Evolutionary conservation across 2,888 invertebrate genomes (phyloP), one percentile per base, ranked within the genome.

Genomic region (Drosophila sordidula): DNA sequence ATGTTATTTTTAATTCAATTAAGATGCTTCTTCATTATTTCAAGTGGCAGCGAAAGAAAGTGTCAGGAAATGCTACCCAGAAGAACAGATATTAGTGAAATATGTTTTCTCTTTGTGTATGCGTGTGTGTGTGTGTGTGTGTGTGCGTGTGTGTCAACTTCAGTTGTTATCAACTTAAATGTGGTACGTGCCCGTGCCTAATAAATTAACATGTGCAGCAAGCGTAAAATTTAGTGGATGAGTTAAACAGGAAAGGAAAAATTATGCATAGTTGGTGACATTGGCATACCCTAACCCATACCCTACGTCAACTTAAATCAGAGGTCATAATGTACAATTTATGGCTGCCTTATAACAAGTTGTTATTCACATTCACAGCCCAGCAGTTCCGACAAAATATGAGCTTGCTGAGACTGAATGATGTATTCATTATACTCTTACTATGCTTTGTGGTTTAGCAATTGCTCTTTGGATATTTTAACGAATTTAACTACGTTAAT

Each of bases 151-250:
- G 39, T 47, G 26, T 47, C 69, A 47, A 76, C 56, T 72, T 64
- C 67, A 82, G 65, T 76, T 44, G 50, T 72, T 78, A 85, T 78
- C 66, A 82, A 49, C 68, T 66, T 50, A 47, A 64, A 38, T 58
- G 50, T 56, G 59, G 56, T 52, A 83, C 78, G 75, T 70, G 81
- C 55, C 39, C 82, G 83, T 85, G 89, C 26, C 72, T 80, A 69
- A 80, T 72, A 84, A 85, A 85, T 85, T 85, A 89, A 80, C 87
- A 84, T 75, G 84, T 87, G 57, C 66, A 70, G 66, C 65, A 49
- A 67, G 58, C 75, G 67, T 71, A 58, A 64, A 85, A 86, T 72
- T 71, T 57, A 62, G 57, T 59, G 50, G n/a, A 49, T 49, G 47
- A 25, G 57, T 64, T 39, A 18, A 70, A 55, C 49, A 51, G 70